These are phyloP conservation scores for Aleadryas rufinucha DNA, from an alignment of 2,113 vertebrate genomes.

Conservation along the genomic window DNA sequence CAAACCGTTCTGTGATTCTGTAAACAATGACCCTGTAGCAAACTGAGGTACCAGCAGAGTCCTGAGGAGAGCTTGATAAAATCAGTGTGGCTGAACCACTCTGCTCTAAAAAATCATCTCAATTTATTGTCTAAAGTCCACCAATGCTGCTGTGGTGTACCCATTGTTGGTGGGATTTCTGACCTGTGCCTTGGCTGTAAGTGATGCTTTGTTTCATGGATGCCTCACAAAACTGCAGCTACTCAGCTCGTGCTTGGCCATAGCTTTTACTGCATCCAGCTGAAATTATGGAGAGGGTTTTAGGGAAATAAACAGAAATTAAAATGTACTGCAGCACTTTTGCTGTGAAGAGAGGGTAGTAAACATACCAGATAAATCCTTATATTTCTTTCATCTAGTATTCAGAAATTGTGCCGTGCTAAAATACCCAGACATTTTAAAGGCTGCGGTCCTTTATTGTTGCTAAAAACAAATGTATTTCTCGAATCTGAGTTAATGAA, in stretches of 20 bases:
- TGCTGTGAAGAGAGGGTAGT: constrained; percentile 54
- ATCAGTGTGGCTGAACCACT: neutral
- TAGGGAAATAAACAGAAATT: constrained; percentile 69
- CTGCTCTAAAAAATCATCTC: neutral
- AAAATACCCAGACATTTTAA: constrained; percentile 74
- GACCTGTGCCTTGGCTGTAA: neutral
- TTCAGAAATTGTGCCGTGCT: constrained; percentile 63
- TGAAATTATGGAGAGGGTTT: constrained; percentile 60
- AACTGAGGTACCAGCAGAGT: neutral
- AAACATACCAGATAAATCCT: constrained; percentile 66
- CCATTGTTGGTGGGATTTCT: neutral
- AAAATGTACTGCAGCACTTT: constrained; percentile 50
- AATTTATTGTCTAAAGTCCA: neutral
- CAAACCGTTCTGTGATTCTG: neutral
- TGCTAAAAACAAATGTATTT: constrained; percentile 68
- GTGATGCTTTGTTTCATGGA: neutral
- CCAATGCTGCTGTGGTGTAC: rapidly evolving
- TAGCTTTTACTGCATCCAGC: constrained; percentile 47
- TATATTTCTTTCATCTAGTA: constrained; percentile 45
- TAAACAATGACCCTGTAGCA: neutral
- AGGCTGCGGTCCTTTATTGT: constrained; percentile 65
- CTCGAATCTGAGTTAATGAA: constrained; percentile 71
- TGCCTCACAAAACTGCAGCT: constrained; percentile 17
- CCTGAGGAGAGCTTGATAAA: neutral
- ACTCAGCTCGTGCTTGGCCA: constrained; percentile 30